Evolutionary conservation across 2,113 vertebrate species (phyloP).

Genomic region (Micronisus gabar): DNA sequence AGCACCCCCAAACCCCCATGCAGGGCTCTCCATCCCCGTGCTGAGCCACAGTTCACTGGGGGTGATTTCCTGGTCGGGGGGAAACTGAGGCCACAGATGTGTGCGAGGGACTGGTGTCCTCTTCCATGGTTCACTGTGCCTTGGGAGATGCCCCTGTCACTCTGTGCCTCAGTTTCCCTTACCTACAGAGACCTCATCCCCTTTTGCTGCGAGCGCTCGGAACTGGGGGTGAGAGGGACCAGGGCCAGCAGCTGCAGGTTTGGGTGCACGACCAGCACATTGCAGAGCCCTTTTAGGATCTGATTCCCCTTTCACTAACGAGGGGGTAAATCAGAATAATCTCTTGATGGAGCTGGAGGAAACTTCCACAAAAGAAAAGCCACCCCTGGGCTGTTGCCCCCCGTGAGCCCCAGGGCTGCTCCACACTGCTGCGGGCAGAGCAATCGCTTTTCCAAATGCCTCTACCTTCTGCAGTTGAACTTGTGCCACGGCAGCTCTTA

Average conservation of each 20-base stretch:
- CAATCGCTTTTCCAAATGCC: background rate
- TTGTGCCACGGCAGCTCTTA: fast-evolving
- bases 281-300: background rate
- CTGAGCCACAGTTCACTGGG: fast-evolving
- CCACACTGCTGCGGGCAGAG: background rate
- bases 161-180: background rate
- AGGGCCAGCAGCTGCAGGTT: fast-evolving
- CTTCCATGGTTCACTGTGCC: background rate
- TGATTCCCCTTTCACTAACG: fast-evolving
- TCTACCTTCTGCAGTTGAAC: background rate
- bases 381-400: no score
- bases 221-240: background rate
- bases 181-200: fast-evolving
- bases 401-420: background rate
- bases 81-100: background rate
- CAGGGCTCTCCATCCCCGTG: background rate
- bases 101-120: fast-evolving
- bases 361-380: background rate
- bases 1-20: fast-evolving
- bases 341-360: background rate
- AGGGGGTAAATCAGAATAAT: background rate
- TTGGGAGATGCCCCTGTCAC: background rate
- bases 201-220: fast-evolving
- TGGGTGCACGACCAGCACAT: no score
- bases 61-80: background rate